phyloP scores from a whole-genome alignment of 2,888 invertebrate genomes.

The Physocephala rufipes region DNA sequence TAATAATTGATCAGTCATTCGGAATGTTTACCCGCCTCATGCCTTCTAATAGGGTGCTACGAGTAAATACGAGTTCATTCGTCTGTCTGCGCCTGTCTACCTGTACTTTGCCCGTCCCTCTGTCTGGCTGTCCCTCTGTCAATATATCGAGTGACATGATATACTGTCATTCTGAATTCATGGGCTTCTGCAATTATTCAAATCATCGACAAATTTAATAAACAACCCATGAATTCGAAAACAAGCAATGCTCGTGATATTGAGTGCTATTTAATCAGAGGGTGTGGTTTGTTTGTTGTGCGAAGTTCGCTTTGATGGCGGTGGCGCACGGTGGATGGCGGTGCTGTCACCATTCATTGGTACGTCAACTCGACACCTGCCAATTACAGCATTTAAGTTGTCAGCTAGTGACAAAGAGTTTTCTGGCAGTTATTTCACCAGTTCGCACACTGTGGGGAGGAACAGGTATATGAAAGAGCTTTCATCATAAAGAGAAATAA shows the following conservation, averaged over 20 bases:
- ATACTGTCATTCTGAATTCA: neutral
- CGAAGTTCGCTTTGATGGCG: neutral
- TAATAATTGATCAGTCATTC: constrained; percentile 28
- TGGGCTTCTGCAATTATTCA: neutral
- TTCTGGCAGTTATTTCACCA: too few relatives aligned
- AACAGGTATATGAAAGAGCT: neutral
- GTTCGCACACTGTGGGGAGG: neutral
- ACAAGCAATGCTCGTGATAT: neutral
- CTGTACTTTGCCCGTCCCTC: neutral
- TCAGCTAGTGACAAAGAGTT: too few relatives aligned
- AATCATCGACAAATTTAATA: constrained; percentile 21
- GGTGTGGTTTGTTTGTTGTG: neutral
- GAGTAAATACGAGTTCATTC: neutral
- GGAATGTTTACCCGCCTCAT: neutral
- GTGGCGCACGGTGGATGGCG: neutral
- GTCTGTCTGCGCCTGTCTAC: too few relatives aligned
- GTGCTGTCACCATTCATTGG: neutral
- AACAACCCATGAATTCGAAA: neutral
- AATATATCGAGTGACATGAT: neutral
- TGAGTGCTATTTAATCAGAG: neutral
- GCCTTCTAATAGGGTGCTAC: neutral
- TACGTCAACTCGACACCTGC: constrained; percentile 1
- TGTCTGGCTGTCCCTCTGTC: constrained; percentile 6
- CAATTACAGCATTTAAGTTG: constrained; percentile 28
- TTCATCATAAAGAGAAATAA: neutral